Conservation (phyloP, 2,797 vertebrate genomes). For the Momotus momota region DNA sequence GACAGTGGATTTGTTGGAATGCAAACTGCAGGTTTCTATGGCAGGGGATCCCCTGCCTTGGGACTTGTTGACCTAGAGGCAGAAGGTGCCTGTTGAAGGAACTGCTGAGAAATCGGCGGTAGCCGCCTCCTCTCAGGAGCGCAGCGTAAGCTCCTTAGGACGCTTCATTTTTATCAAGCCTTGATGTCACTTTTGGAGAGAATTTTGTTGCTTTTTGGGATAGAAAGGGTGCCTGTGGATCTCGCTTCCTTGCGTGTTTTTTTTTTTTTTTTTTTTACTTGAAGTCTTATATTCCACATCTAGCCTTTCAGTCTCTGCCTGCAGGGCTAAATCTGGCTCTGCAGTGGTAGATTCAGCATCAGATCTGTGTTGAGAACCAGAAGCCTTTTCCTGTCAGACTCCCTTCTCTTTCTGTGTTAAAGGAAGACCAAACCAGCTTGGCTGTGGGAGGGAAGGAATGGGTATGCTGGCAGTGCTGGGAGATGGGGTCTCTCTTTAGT, state of each 20-base stretch:
- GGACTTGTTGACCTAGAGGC: not conserved
- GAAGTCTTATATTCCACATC: not conserved
- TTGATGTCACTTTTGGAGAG: not conserved
- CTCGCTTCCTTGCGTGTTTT: not conserved
- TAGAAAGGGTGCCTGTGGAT: not conserved
- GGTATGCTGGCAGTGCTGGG: not conserved
- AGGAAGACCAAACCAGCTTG: not conserved
- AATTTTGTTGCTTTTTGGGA: not conserved
- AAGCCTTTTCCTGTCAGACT: not conserved
- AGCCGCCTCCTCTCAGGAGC: not conserved
- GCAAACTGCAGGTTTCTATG: not conserved
- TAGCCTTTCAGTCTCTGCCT: not conserved
- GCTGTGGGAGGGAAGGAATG: not conserved
- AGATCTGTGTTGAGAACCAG: not conserved
- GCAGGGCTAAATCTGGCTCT: not conserved
- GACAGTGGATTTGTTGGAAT: not conserved
- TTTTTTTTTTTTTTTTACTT: not conserved
- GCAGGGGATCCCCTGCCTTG: not conserved
- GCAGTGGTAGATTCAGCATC: not conserved
- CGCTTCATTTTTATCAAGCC: not conserved
- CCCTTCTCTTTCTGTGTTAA: not conserved
- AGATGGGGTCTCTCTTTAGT: not conserved
- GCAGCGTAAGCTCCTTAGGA: not conserved
- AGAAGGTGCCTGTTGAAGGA: not conserved
- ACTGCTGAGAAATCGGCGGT: not conserved